These are phyloP conservation scores for Hemaris fuciformis DNA, from an alignment of 2,888 invertebrate genomes.

Conservation along the genomic window DNA sequence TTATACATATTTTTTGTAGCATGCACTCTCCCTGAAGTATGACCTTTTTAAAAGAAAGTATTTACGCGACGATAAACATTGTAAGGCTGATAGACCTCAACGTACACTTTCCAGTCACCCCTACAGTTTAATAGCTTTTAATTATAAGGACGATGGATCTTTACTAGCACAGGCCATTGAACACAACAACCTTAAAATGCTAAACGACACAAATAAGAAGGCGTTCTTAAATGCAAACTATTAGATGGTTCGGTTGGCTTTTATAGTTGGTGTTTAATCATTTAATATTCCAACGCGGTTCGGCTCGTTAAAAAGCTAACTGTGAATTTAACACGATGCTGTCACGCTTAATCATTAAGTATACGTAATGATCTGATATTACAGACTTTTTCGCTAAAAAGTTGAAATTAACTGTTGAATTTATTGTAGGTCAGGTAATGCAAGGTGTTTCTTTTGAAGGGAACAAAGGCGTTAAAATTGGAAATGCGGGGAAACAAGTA, in stretches of 20 bases:
- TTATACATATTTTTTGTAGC: no score
- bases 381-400: background rate
- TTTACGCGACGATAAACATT: no score
- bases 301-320: background rate
- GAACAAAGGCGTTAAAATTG: no score
- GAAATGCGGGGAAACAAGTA: no score
- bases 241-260: constrained; percentile 3
- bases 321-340: background rate
- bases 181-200: background rate
- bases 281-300: constrained; percentile 2
- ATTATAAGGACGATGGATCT: no score
- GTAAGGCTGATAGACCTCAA: no score
- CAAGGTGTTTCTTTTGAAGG: background rate
- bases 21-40: no score
- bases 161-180: no score
- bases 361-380: background rate
- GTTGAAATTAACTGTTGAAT: background rate
- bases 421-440: background rate
- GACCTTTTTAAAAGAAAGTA: no score
- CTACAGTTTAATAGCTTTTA: no score
- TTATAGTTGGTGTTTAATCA: background rate
- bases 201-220: background rate
- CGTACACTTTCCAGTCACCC: no score
- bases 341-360: background rate
- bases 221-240: background rate